These are phyloP conservation scores for Galendromus occidentalis DNA, from an alignment of 1,140 invertebrate genomes.

Conservation along the genomic window DNA sequence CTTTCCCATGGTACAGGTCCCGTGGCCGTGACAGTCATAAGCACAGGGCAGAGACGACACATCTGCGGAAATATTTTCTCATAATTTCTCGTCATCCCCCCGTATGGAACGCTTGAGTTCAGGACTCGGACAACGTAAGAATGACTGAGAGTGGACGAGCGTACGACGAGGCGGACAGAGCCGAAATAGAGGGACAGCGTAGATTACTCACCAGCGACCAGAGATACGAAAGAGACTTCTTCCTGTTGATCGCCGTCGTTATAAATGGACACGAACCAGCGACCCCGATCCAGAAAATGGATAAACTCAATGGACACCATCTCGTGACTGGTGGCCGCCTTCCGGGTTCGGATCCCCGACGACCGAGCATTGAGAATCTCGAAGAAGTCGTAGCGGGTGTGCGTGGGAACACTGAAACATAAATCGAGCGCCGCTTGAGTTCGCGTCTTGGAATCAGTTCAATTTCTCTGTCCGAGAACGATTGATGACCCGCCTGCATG, in stretches of 20 bases:
- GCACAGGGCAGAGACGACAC: slow-evolving; percentile 39
- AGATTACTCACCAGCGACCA: slow-evolving; percentile 19
- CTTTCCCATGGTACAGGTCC: slow-evolving; percentile 78
- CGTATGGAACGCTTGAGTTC: too few relatives aligned
- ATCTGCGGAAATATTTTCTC: slow-evolving; percentile 14
- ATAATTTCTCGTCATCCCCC: too few relatives aligned
- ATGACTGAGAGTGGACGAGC: slow-evolving; percentile 1
- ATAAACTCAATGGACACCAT: slow-evolving; percentile 35
- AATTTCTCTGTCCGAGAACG: too few relatives aligned
- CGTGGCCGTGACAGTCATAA: slow-evolving; percentile 80
- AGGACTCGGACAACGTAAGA: too few relatives aligned
- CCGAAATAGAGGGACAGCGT: background rate
- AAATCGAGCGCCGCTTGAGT: too few relatives aligned
- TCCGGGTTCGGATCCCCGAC: slow-evolving; percentile 4
- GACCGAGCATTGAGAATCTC: slow-evolving; percentile 33
- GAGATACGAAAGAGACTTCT: slow-evolving; percentile 50
- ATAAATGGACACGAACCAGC: slow-evolving; percentile 85
- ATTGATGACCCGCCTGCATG: too few relatives aligned
- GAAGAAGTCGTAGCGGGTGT: slow-evolving; percentile 85
- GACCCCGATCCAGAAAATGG: slow-evolving; percentile 66
- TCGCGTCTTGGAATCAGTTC: too few relatives aligned
- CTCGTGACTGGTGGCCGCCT: background rate
- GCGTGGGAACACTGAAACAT: slow-evolving; percentile 45
- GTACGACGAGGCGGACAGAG: too few relatives aligned
- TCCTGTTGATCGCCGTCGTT: slow-evolving; percentile 74